Conservation (phyloP, 2,113 vertebrate genomes). For the Salvator merianae region DNA sequence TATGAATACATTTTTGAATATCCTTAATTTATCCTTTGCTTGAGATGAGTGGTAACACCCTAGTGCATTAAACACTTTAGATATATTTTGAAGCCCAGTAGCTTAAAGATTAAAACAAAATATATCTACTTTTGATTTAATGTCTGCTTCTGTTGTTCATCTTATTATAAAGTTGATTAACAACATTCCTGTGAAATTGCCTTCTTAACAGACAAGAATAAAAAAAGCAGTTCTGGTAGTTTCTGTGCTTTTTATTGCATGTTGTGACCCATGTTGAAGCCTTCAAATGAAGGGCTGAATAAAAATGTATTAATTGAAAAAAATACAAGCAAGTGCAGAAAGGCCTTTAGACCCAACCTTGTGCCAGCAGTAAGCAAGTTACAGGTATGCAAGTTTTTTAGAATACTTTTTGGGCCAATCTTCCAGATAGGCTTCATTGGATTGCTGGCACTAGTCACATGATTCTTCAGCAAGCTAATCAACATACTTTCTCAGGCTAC, state of each 20-base stretch:
- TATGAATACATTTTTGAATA: background rate
- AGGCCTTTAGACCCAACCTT: no score
- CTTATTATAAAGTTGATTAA: slow-evolving; percentile 69
- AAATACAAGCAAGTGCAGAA: no score
- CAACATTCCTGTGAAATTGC: slow-evolving; percentile 65
- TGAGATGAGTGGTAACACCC: slow-evolving; percentile 23
- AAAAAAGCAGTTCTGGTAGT: slow-evolving; percentile 75
- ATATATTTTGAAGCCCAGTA: slow-evolving; percentile 45
- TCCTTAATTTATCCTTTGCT: slow-evolving; percentile 42
- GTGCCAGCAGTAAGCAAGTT: no score
- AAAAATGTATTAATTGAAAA: no score
- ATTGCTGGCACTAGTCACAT: no score
- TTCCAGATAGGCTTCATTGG: no score
- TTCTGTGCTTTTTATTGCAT: slow-evolving; percentile 12
- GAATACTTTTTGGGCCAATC: no score
- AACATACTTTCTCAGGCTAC: no score
- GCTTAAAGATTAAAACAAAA: slow-evolving; percentile 52
- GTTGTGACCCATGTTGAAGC: no score
- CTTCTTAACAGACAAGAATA: slow-evolving; percentile 67
- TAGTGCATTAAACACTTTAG: slow-evolving; percentile 38
- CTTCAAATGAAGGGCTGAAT: no score
- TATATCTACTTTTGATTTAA: slow-evolving; percentile 68
- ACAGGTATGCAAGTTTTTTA: no score
- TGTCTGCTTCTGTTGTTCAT: slow-evolving; percentile 62
- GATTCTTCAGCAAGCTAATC: no score